Conservation (phyloP, 2,113 vertebrate species). For the Cyprinodon brontotheroides region DNA sequence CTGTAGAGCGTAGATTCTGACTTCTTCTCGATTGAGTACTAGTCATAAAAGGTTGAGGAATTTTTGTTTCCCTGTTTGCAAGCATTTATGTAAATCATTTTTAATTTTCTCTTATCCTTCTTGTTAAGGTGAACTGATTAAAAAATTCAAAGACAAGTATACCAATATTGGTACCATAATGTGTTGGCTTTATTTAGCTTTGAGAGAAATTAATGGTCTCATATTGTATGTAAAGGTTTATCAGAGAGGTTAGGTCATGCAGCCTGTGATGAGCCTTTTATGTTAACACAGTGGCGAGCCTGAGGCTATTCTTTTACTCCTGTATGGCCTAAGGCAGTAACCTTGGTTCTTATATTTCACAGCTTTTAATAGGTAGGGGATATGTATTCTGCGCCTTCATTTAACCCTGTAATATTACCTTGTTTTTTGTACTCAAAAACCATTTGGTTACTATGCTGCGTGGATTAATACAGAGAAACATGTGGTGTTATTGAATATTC, state of each 20-base stretch:
- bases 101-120: not conserved
- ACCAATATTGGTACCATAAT: not conserved
- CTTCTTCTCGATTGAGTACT: conserved; percentile 56
- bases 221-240: not conserved
- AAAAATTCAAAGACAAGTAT: not conserved
- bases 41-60: conserved; percentile 31
- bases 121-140: not conserved
- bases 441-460: not conserved
- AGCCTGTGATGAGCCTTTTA: conserved; percentile 14
- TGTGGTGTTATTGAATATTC: not conserved
- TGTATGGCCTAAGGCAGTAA: conserved; percentile 49
- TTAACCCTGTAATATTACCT: not conserved
- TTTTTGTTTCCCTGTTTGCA: conserved; percentile 20
- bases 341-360: conserved; percentile 5
- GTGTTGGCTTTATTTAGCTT: not conserved
- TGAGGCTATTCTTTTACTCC: conserved; percentile 42
- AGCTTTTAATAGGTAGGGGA: conserved; percentile 16
- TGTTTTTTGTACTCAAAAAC: conserved; percentile 1
- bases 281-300: conserved; percentile 23
- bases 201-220: not conserved
- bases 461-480: not conserved
- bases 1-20: conserved; percentile 49
- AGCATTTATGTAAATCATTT: not conserved
- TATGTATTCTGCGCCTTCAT: conserved; percentile 10
- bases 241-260: not conserved